Conservation (phyloP, 2,888 invertebrate genomes). For the Kryphioiulus occultus region DNA sequence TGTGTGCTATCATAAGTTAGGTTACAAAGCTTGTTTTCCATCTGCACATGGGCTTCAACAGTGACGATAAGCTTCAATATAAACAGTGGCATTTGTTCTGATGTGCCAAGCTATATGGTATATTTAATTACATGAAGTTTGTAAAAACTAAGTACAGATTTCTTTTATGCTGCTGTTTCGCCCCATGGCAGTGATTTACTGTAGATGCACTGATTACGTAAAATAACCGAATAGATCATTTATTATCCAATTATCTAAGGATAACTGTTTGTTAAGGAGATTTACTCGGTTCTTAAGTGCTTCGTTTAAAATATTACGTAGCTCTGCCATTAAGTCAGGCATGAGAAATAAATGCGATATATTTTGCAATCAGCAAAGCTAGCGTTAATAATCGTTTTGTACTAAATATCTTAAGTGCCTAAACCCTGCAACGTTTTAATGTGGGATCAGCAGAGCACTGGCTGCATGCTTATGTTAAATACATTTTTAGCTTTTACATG, state of each 20-base stretch:
- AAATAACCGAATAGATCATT: not conserved
- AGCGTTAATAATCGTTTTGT: not conserved
- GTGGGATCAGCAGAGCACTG: not conserved
- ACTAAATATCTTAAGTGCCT: not conserved
- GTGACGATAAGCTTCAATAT: not conserved
- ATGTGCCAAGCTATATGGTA: no score
- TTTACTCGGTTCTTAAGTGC: slow-evolving; percentile 25
- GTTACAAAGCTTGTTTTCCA: no score
- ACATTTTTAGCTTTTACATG: not conserved
- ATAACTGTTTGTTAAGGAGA: not conserved
- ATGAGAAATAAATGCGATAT: not conserved
- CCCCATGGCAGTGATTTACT: not conserved
- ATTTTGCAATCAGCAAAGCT: not conserved
- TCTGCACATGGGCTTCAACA: no score
- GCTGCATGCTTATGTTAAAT: not conserved
- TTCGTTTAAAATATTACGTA: slow-evolving; percentile 8
- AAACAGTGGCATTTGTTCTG: not conserved
- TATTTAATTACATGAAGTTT: no score
- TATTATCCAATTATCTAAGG: not conserved
- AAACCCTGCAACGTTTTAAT: not conserved
- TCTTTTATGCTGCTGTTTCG: not conserved
- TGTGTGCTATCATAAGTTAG: no score
- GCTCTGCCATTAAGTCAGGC: not conserved
- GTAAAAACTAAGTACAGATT: no score
- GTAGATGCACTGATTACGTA: not conserved